Conservation (phyloP, 2,888 invertebrate genomes). For the Bimastos eiseni region DNA sequence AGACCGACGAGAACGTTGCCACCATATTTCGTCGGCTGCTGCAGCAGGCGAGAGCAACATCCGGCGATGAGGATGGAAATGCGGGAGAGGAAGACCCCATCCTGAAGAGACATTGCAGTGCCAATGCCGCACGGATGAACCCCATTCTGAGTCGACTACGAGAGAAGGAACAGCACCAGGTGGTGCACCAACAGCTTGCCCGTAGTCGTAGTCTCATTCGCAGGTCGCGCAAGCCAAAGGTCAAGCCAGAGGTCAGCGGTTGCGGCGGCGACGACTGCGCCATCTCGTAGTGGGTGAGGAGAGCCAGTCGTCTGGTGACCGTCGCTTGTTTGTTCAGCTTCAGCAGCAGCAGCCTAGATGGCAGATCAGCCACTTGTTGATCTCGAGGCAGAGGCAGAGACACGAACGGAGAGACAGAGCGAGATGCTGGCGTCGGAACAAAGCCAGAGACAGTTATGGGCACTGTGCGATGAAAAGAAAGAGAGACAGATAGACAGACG, state of each 20-base stretch:
- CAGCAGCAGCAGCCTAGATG: not conserved
- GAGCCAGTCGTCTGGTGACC: not conserved
- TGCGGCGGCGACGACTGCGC: constrained; percentile 42
- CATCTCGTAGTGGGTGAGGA: constrained; percentile 28
- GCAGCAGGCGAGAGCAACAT: constrained; percentile 69
- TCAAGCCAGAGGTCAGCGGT: constrained; percentile 45
- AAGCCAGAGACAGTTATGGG: not conserved
- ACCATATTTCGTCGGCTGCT: constrained; percentile 81
- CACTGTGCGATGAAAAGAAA: not conserved
- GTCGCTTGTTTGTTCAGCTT: not conserved
- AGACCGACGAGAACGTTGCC: constrained; percentile 72
- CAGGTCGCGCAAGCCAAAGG: constrained; percentile 69
- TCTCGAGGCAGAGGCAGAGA: not conserved
- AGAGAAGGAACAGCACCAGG: constrained; percentile 42
- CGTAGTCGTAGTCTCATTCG: constrained; percentile 77
- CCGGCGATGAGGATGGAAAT: constrained; percentile 47
- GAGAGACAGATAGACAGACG: not conserved
- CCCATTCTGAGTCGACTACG: constrained; percentile 59
- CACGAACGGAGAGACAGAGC: not conserved
- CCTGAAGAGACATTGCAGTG: constrained; percentile 75
- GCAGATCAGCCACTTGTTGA: not conserved
- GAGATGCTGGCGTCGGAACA: not conserved
- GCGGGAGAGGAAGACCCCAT: constrained; percentile 40
- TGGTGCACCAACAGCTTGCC: constrained; percentile 42
- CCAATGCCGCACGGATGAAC: constrained; percentile 66